Percentiles rank a stretch among this genome's conserved stretches.
Conservation (phyloP, 2,888 invertebrate genomes). For the Julus scandinavius region DNA sequence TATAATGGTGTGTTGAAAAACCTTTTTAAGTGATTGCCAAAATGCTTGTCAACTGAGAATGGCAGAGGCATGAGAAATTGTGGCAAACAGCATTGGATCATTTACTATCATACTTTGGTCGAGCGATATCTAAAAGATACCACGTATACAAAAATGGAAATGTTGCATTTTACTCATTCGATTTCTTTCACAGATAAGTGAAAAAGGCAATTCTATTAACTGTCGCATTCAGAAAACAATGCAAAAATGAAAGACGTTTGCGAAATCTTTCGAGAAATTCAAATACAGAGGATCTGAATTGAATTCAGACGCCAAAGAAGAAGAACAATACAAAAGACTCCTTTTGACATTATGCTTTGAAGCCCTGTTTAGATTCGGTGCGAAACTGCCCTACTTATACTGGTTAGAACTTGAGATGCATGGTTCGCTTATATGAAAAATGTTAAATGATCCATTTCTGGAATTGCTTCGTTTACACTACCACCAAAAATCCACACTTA, state of each 20-base stretch:
- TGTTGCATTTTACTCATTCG: neutral
- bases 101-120: neutral
- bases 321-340: constrained; percentile 7
- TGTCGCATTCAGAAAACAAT: constrained; percentile 41
- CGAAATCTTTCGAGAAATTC: constrained; percentile 27
- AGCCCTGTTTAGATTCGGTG: neutral
- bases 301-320: neutral
- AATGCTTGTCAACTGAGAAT: neutral
- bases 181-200: neutral
- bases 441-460: constrained; percentile 30
- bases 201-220: constrained; percentile 31
- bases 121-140: neutral
- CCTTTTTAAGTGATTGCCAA: neutral
- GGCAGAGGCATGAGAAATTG: neutral
- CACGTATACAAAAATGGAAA: constrained; percentile 4
- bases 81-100: constrained; percentile 8
- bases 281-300: neutral
- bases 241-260: constrained; percentile 30
- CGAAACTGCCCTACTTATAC: neutral
- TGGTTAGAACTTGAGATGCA: neutral
- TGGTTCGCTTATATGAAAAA: constrained; percentile 5
- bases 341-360: constrained; percentile 26
- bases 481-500: neutral
- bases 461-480: constrained; percentile 31
- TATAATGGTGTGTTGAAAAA: neutral